Percentiles rank a stretch among this genome's conserved stretches.
Conservation (phyloP, 2,113 vertebrate species). For the Apteryx owenii region DNA sequence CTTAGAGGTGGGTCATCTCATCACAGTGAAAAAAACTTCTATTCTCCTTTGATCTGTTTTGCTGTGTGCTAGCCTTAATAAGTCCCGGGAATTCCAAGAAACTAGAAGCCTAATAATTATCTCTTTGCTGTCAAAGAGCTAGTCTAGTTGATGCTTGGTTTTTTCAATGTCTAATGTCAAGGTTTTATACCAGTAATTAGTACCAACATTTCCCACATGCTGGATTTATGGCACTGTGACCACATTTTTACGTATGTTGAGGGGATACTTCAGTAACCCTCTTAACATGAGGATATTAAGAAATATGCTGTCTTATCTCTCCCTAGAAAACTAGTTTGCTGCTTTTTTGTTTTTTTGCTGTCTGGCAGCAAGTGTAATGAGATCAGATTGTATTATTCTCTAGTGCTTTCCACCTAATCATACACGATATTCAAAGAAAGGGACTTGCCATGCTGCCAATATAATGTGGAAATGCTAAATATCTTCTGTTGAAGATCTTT, state of each 20-base stretch:
- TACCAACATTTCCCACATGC: constrained; percentile 62
- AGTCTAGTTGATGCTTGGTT: constrained; percentile 14
- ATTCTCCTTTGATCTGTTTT: not conserved
- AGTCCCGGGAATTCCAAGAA: constrained; percentile 28
- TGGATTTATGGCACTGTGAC: constrained; percentile 56
- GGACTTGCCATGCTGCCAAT: not conserved
- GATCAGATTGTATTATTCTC: not conserved
- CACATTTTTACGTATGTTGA: constrained; percentile 65
- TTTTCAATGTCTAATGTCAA: constrained; percentile 58
- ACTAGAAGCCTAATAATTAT: constrained; percentile 51
- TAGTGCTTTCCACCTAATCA: not conserved
- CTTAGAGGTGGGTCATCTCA: not conserved
- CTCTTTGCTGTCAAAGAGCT: constrained; percentile 55
- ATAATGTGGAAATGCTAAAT: not conserved
- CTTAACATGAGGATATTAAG: constrained; percentile 40
- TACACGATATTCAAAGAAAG: not conserved
- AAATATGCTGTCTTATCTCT: constrained; percentile 6
- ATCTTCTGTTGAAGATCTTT: not conserved
- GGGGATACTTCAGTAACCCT: constrained; percentile 41
- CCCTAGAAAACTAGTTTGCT: constrained; percentile 25
- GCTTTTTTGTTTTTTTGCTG: not conserved
- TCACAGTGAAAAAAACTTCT: not conserved
- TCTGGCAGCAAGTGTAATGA: not conserved
- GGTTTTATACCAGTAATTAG: constrained; percentile 68
- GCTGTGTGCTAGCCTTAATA: constrained; percentile 6